A percentile compares a stretch with the other conserved stretches of the same genome.
phyloP scores from a whole-genome alignment of 2,797 vertebrate genomes.

The Sciurus vulgaris region DNA sequence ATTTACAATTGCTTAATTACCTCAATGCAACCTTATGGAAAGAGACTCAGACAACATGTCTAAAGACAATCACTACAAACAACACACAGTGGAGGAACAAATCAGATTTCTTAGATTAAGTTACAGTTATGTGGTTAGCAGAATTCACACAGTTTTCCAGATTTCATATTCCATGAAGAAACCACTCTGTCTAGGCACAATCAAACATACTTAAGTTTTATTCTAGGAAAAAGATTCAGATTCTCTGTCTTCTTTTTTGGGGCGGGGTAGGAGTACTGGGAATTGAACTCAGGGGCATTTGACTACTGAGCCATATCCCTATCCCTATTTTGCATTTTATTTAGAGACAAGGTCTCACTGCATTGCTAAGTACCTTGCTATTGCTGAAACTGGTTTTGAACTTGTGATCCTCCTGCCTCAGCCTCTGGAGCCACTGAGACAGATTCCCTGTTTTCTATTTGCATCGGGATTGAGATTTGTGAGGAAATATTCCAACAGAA shows the following conservation, averaged over 20 bases:
- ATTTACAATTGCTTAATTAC: background rate
- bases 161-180: background rate
- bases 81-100: background rate
- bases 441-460: background rate
- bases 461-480: background rate
- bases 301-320: too few species aligned
- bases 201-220: background rate
- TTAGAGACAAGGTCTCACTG: too few species aligned
- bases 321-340: too few species aligned
- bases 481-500: background rate
- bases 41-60: background rate
- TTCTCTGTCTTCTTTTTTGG: background rate
- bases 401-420: too few species aligned
- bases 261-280: too few species aligned
- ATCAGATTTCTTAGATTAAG: background rate
- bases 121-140: background rate
- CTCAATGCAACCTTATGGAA: background rate
- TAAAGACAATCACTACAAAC: background rate
- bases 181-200: background rate
- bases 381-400: too few species aligned
- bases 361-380: too few species aligned
- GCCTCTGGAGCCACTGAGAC: too few species aligned
- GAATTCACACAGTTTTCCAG: background rate
- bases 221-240: background rate
- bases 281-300: too few species aligned